Base-by-base conservation (phyloP, 2,888 invertebrate species). In the Cryptocheilus praepositus region DNA sequence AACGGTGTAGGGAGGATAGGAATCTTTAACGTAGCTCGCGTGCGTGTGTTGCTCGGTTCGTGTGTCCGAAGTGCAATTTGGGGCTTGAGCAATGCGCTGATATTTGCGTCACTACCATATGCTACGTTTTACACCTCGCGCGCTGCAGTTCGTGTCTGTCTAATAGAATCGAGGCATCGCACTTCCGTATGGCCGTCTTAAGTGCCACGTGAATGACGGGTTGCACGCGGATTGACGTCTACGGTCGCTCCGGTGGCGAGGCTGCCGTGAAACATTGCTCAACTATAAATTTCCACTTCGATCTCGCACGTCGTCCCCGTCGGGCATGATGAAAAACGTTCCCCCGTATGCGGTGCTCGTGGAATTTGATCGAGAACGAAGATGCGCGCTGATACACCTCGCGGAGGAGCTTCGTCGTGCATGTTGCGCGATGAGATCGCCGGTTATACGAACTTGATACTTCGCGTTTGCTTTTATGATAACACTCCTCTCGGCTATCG, bases 381-480 rank as follows among this genome's bases (percentile, higher is more conserved):
- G 62, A 55, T 55, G 62, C 51, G 64, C 59, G 25, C 61, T 63
- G 61, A 69, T 57, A 68, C 63, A 60, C 54, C 63, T 59, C 67
- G 15, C 58, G 66, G 69, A 67, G 71, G 59, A 62, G 54, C 61
- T 64, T 54, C 54, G 58, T 55, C 46, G 65, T 53, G 62, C 71
- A 51, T 61, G 63, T 59, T 65, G 65, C 63, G 74, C 65, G 74
- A 77, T 74, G 65, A 74, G 74, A 77, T 77, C 65, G 67, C 62
- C 67, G 67, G 71, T 71, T 69, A 70, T 65, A 64, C 65, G 56
- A 65, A 57, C 65, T 77, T 67, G 65, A 61, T 71, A 71, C 65
- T 54, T 65, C 66, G 70, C 65, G 67, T 76, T 67, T 71, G 67
- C 70, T 61, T 76, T 77, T 77, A 77, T 52, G 74, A 67, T 70